These are phyloP conservation scores for Decapterus maruadsi DNA, from an alignment of 2,797 vertebrate genomes.

Conservation along the genomic window DNA sequence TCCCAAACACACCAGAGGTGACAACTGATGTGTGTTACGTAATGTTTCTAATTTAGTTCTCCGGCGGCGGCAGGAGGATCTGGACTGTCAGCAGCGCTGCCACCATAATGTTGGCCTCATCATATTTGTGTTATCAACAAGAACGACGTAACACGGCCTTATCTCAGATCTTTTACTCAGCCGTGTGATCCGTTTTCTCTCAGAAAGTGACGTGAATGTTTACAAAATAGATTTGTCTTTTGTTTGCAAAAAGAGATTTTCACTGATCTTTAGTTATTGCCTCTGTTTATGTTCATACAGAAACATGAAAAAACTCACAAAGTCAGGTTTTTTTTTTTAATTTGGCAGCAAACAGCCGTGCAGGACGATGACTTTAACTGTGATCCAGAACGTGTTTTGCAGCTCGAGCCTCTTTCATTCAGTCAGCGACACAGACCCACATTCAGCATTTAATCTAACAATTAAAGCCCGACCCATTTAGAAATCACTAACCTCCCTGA, in stretches of 20 bases:
- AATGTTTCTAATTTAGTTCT: constrained; percentile 28
- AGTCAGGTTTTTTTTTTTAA: too few relatives aligned
- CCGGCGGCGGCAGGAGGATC: constrained; percentile 12
- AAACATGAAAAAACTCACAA: background rate
- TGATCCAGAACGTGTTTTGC: background rate
- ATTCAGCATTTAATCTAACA: background rate
- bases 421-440: background rate
- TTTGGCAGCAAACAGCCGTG: background rate
- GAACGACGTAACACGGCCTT: background rate
- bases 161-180: background rate
- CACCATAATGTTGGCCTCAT: background rate
- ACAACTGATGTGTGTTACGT: constrained; percentile 37
- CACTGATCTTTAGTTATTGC: too few relatives aligned
- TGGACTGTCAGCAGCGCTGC: constrained; percentile 10
- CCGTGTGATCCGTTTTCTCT: background rate
- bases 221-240: background rate
- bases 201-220: too few relatives aligned
- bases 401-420: background rate
- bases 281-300: background rate
- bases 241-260: background rate
- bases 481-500: constrained; percentile 32
- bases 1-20: constrained; percentile 32
- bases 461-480: constrained; percentile 16
- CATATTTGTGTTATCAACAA: constrained; percentile 21
- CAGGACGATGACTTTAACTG: background rate